Evolutionary conservation across 2,113 vertebrate species (phyloP).

Genomic region (Fulmarus glacialis): DNA sequence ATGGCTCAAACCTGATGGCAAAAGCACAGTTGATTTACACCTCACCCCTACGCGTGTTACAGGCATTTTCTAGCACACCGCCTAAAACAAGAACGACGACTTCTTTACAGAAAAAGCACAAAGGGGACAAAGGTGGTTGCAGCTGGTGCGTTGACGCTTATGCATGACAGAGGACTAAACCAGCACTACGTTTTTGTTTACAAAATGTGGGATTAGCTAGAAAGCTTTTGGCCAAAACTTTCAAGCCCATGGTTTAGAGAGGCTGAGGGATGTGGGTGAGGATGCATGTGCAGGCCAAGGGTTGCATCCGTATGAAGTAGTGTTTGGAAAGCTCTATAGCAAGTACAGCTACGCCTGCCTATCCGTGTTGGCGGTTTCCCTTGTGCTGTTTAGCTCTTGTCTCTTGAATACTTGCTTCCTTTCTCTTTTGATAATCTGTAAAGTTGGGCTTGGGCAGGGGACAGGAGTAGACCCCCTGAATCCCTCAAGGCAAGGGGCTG

Average conservation of each 20-base stretch:
- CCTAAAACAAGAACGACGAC: neutral
- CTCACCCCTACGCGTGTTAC: fast-evolving
- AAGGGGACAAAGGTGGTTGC: neutral
- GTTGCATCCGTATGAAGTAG: fast-evolving
- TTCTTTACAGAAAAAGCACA: neutral
- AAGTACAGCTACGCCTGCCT: fast-evolving
- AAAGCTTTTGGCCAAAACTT: neutral
- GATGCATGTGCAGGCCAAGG: neutral
- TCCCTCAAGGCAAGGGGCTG: neutral
- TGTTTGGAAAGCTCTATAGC: fast-evolving
- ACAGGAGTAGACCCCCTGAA: neutral
- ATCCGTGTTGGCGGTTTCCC: neutral
- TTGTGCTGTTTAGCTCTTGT: neutral
- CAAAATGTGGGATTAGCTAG: neutral
- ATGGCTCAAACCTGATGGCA: fast-evolving
- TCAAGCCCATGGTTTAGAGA: fast-evolving
- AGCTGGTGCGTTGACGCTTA: too few relatives aligned
- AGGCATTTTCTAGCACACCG: neutral
- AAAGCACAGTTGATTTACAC: neutral
- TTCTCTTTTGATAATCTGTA: too few relatives aligned
- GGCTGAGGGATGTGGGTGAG: neutral
- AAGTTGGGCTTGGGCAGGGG: fast-evolving
- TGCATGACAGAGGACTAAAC: neutral
- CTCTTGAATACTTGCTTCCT: neutral
- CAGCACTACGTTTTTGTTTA: neutral